Percentiles rank a stretch among this genome's conserved stretches.
phyloP scores from a whole-genome alignment of 2,113 vertebrate species.

The Microtus richardsoni region DNA sequence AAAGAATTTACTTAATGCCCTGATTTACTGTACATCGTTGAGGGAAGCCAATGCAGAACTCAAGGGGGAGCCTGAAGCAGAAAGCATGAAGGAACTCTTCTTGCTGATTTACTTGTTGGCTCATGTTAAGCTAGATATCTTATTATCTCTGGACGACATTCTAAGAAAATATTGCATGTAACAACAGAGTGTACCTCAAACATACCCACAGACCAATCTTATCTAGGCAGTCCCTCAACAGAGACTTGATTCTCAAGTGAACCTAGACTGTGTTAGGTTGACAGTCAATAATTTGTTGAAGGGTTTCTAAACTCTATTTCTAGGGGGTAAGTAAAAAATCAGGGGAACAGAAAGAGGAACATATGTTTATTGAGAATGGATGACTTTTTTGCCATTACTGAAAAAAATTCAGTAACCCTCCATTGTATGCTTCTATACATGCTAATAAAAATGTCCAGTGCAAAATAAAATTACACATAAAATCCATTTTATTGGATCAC shows the following conservation, averaged over 20 bases:
- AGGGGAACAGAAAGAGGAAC: background rate
- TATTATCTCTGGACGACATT: background rate
- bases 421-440: background rate
- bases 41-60: background rate
- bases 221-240: background rate
- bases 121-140: background rate
- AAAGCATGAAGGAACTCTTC: background rate
- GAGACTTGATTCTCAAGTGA: background rate
- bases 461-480: too few species aligned
- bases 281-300: background rate
- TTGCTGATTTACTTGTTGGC: background rate
- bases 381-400: background rate
- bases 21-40: too few species aligned
- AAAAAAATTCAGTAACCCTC: background rate
- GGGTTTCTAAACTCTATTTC: background rate
- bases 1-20: background rate
- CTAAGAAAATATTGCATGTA: background rate
- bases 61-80: background rate
- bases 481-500: background rate
- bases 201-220: background rate
- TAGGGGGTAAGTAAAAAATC: background rate
- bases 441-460: background rate
- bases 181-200: background rate
- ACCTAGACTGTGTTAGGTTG: background rate
- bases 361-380: background rate